Base-by-base conservation (phyloP, 2,888 invertebrate genomes). In the Leptopilina drosophilae region DNA sequence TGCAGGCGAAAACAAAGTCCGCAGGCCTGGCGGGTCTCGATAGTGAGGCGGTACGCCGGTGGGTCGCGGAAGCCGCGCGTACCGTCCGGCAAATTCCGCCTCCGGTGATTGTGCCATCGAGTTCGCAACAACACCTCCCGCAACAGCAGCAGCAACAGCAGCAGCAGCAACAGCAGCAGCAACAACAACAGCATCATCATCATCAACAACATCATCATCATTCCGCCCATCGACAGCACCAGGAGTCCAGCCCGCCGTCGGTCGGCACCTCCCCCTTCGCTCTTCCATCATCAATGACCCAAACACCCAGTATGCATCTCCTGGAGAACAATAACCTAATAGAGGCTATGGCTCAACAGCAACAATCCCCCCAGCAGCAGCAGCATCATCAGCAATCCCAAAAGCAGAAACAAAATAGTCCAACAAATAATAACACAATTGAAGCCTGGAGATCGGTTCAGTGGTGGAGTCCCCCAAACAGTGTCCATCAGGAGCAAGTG, bases 11-110 rank as follows among this genome's bases (percentile, higher is more conserved):
- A 69, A 78, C 82, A 76, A 88, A 89, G 87, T 87, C 89, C 87
- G 92, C 92, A 92, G 93, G 93, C 92, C 93, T 94, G 94, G 94
- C 93, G 93, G 93, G 93, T 92, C 92, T 93, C 87, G 93, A 93
- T 90, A 93, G 93, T 90, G 93, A 93, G 90, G 92, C 93, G 91
- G 93, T 93, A 86, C 92, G 93, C 93, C 93, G 93, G 92, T 94
- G 94, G 94, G 93, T 93, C 85, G 91, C 90, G 89, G 93, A 93
- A 91, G 93, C 94, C 93, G 93, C 94, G 93, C 94, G 93, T 88
- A 92, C 92, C 89, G 91, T 90, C 86, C 89, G 91, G 83, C 90
- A 89, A 77, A 89, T 90, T 85, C 89, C 90, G 85, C 89, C 89
- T 76, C 87, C 89, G 84, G 87, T 89, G 26, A 81, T 88, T 64